These are phyloP conservation scores for Eupithecia pulchellata DNA, from an alignment of 2,888 invertebrate genomes.

Conservation along the genomic window DNA sequence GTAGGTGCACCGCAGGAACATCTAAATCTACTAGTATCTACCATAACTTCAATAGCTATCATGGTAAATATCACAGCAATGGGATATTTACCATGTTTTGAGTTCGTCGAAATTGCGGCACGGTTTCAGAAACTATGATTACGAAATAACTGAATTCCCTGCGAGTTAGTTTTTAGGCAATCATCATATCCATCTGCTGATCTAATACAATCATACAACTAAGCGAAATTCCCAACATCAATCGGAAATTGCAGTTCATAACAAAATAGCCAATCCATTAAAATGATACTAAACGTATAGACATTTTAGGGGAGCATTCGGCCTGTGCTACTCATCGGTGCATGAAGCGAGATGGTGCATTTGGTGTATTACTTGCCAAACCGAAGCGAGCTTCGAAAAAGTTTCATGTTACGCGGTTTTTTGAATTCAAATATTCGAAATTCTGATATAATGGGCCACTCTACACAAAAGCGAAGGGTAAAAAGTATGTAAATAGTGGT, in stretches of 20 bases:
- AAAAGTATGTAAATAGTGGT: too few species aligned
- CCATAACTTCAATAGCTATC: too few species aligned
- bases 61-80: too few species aligned
- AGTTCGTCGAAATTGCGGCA: too few species aligned
- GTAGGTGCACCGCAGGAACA: too few species aligned
- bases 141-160: too few species aligned
- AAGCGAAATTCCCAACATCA: slow-evolving; percentile 35
- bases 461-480: neutral
- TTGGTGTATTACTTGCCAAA: slow-evolving; percentile 55
- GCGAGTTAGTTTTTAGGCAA: too few species aligned
- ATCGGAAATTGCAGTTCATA: slow-evolving; percentile 58
- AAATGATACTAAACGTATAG: slow-evolving; percentile 68
- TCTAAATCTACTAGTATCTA: too few species aligned
- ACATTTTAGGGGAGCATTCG: slow-evolving; percentile 59
- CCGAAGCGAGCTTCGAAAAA: slow-evolving; percentile 24
- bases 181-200: neutral
- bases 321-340: slow-evolving; percentile 63
- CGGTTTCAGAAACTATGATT: too few species aligned
- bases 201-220: neutral
- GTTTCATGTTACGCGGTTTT: slow-evolving; percentile 15
- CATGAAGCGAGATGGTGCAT: slow-evolving; percentile 69
- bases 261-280: slow-evolving; percentile 81
- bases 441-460: neutral
- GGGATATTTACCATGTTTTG: too few species aligned
- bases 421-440: neutral